phyloP scores from a whole-genome alignment of 2,797 vertebrate genomes.

The Cephalopachus bancanus region DNA sequence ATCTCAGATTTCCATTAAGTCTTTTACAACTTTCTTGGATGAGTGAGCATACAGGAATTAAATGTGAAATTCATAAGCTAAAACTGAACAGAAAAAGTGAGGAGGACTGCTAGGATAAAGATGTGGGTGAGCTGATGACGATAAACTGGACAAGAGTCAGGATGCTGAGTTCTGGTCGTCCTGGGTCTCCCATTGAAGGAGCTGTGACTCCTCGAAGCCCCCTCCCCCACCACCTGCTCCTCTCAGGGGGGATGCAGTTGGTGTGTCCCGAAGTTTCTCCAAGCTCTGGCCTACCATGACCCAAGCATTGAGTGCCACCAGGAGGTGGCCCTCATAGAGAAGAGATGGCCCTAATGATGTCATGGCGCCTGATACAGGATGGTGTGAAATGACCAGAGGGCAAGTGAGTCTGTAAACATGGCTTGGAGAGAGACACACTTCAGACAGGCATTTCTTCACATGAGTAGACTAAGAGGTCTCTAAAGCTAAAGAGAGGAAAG shows the following conservation, averaged over 20 bases:
- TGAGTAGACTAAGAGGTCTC: not conserved
- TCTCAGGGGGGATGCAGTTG: not conserved
- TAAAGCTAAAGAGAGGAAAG: conserved; percentile 20
- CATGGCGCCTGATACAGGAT: not conserved
- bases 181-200: not conserved
- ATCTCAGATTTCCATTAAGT: conserved; percentile 70
- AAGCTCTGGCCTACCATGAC: not conserved
- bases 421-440: not conserved
- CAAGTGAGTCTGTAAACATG: not conserved
- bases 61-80: conserved; percentile 20
- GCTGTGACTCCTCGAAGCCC: not conserved
- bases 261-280: not conserved
- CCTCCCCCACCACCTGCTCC: not conserved
- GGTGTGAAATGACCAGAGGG: not conserved
- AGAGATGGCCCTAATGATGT: not conserved
- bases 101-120: not conserved
- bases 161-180: not conserved
- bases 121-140: not conserved
- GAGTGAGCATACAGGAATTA: conserved; percentile 50
- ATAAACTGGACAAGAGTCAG: not conserved
- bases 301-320: too few relatives aligned
- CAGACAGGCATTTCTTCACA: not conserved
- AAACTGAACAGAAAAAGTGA: conserved; percentile 4
- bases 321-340: not conserved
- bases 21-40: conserved; percentile 74